Evolutionary conservation across 2,113 vertebrate genomes (phyloP).

Genomic region (Trichechus manatus): DNA sequence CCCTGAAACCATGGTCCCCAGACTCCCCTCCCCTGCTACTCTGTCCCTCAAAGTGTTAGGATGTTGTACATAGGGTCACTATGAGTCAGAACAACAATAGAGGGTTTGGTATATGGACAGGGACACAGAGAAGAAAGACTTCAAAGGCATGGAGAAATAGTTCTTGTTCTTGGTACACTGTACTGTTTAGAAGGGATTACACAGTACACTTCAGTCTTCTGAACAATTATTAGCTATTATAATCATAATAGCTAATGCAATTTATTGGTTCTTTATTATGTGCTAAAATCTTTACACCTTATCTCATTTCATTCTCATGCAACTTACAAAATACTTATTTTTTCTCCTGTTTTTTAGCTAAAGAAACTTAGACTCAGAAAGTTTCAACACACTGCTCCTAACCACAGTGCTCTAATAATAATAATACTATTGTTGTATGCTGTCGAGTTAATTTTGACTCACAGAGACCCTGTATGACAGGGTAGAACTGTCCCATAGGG

Average conservation of each 20-base stretch:
- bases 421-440: not conserved
- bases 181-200: not conserved
- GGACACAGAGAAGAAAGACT: not conserved
- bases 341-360: conserved; percentile 9
- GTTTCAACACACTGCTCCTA: not conserved
- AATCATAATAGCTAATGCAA: not conserved
- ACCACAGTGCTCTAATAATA: not conserved
- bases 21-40: no score
- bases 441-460: not conserved
- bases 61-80: no score
- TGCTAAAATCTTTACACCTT: not conserved
- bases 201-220: no score
- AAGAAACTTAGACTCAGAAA: not conserved
- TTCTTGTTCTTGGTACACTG: not conserved
- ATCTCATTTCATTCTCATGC: not conserved
- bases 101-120: not conserved
- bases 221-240: not conserved
- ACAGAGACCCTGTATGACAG: not conserved
- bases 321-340: not conserved
- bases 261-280: not conserved
- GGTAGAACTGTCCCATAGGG: no score
- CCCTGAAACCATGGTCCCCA: no score
- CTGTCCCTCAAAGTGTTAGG: no score
- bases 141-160: not conserved
- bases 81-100: no score